phyloP scores from a whole-genome alignment of 2,113 vertebrate species.

The Brachyistius frenatus region DNA sequence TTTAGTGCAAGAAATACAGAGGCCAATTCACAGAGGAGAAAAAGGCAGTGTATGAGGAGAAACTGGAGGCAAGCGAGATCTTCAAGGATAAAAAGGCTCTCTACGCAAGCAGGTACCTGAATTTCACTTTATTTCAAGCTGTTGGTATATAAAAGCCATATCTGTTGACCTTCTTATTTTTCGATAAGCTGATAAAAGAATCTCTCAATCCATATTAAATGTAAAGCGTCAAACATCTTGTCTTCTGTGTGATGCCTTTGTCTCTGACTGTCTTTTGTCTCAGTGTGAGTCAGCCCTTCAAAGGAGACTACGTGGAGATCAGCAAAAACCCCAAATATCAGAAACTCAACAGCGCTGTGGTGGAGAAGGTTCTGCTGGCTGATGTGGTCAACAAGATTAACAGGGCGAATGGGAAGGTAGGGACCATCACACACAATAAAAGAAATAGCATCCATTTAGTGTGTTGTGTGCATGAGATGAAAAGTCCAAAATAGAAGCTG shows the following conservation, averaged over 20 bases:
- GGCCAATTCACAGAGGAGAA: constrained; percentile 94
- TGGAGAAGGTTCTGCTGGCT: constrained; percentile 96
- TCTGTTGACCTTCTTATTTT: neutral
- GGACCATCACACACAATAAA: neutral
- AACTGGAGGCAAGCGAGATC: constrained; percentile 96
- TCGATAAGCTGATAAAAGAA: neutral
- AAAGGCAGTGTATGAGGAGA: constrained; percentile 95
- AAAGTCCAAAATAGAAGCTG: neutral
- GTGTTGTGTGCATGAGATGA: neutral
- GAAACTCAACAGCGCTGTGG: constrained; percentile 91
- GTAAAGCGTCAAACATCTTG: neutral
- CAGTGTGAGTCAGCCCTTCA: constrained; percentile 96
- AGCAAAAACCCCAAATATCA: constrained; percentile 97
- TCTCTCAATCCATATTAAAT: neutral
- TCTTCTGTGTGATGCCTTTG: neutral
- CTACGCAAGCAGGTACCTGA: constrained; percentile 91
- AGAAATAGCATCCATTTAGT: neutral
- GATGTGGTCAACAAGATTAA: constrained; percentile 98
- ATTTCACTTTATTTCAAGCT: neutral
- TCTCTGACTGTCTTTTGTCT: constrained; percentile 32
- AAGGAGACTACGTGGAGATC: constrained; percentile 97
- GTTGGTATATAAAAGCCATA: neutral
- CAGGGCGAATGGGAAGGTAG: constrained; percentile 97
- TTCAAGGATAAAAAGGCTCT: constrained; percentile 98
- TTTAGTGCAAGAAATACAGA: constrained; percentile 96